Evolutionary conservation across 2,888 invertebrate species (phyloP).

Genomic region (Uloborus plumipes): DNA sequence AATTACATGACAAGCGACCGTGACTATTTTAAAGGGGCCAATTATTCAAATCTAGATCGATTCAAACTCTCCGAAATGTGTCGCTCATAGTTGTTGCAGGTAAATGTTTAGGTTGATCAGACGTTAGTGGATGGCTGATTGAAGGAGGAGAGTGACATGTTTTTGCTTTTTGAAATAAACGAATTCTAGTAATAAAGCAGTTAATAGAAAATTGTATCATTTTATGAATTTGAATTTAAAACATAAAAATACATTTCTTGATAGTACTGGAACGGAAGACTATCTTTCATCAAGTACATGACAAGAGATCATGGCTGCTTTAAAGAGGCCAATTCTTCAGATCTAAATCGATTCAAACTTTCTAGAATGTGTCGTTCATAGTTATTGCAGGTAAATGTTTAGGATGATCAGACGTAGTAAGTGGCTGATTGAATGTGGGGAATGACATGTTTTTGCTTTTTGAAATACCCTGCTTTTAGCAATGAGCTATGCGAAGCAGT

Average conservation of each 20-base stretch:
- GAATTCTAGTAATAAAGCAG: too few species aligned
- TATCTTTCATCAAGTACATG: too few species aligned
- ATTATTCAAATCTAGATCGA: slow-evolving; percentile 8
- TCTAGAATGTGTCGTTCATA: not conserved
- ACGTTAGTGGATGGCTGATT: not conserved
- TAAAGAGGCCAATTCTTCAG: not conserved
- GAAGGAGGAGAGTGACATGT: not conserved
- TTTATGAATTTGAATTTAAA: too few species aligned
- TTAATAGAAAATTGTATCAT: too few species aligned
- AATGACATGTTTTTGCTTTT: not conserved
- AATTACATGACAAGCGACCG: slow-evolving; percentile 33
- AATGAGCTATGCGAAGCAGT: too few species aligned
- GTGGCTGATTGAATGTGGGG: not conserved
- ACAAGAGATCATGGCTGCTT: too few species aligned
- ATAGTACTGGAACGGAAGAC: too few species aligned
- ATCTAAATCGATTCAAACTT: not conserved
- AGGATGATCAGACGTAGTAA: not conserved
- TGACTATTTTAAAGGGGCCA: slow-evolving; percentile 37
- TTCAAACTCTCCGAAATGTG: not conserved
- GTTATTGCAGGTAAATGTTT: not conserved
- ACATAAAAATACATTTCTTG: too few species aligned
- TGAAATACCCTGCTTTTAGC: too few species aligned
- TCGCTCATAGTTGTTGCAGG: not conserved
- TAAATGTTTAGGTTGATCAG: not conserved
- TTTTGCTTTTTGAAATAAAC: not conserved